Conservation (phyloP, 2,888 invertebrate genomes). For the Silvanus unidentatus region DNA sequence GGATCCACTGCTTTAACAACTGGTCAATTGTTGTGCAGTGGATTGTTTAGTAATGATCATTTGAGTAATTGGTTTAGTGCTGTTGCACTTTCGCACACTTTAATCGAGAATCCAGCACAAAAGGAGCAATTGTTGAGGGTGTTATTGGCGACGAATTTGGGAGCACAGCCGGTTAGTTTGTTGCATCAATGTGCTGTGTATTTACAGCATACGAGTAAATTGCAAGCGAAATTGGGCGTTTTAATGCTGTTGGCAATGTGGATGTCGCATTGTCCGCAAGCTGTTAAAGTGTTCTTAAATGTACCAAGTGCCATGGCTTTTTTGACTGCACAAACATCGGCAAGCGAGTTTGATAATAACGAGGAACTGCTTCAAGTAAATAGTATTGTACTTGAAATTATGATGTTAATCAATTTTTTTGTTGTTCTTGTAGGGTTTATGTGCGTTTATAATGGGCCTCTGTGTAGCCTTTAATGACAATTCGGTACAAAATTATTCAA, state of each 20-base stretch:
- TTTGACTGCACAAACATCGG: slow-evolving; percentile 72
- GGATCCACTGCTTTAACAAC: slow-evolving; percentile 60
- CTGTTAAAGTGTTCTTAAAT: slow-evolving; percentile 75
- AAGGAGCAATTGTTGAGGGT: slow-evolving; percentile 91
- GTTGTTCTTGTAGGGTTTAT: slow-evolving; percentile 52
- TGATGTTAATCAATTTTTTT: no score
- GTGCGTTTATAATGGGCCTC: slow-evolving; percentile 85
- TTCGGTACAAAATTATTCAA: slow-evolving; percentile 66
- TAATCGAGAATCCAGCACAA: slow-evolving; percentile 77
- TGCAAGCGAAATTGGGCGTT: slow-evolving; percentile 81
- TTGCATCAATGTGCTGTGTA: slow-evolving; percentile 82
- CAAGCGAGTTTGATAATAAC: slow-evolving; percentile 83
- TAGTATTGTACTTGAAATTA: neutral
- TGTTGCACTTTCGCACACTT: slow-evolving; percentile 82
- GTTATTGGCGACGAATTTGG: slow-evolving; percentile 77
- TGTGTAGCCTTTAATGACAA: slow-evolving; percentile 88
- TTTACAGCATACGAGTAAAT: slow-evolving; percentile 74
- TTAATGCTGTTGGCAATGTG: slow-evolving; percentile 87
- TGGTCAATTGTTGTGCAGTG: slow-evolving; percentile 88
- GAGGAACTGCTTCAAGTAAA: slow-evolving; percentile 73
- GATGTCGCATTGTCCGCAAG: slow-evolving; percentile 76
- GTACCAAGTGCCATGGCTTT: slow-evolving; percentile 70
- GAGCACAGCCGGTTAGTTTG: slow-evolving; percentile 80
- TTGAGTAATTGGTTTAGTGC: slow-evolving; percentile 95
- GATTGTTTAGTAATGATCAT: slow-evolving; percentile 81